Evolutionary conservation across 2,113 vertebrate genomes (phyloP).

Genomic region (Sminthopsis crassicaudata): DNA sequence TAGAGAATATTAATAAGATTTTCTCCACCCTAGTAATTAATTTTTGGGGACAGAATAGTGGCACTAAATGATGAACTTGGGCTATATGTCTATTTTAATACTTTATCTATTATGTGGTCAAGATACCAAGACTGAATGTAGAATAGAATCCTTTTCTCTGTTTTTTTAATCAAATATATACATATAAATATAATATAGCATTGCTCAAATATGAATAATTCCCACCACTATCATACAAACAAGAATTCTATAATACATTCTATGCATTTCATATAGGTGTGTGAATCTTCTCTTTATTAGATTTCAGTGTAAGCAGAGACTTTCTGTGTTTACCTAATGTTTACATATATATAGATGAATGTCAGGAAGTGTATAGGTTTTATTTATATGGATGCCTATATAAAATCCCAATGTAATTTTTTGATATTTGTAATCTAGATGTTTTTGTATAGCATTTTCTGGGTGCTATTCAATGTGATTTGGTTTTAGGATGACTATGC

Average conservation of each 20-base stretch:
- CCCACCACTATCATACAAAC: neutral
- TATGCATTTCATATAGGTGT: neutral
- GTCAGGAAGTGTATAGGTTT: slow-evolving; percentile 36
- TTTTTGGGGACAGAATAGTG: slow-evolving; percentile 6
- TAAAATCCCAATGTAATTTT: slow-evolving; percentile 35
- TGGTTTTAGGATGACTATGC: slow-evolving; percentile 90
- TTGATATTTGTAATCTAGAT: slow-evolving; percentile 59
- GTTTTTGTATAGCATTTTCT: slow-evolving; percentile 76
- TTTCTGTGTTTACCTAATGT: neutral
- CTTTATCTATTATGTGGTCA: neutral
- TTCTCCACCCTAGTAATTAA: slow-evolving; percentile 10
- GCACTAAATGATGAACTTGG: neutral
- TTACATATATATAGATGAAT: neutral
- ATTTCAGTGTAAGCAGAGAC: neutral
- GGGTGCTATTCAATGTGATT: slow-evolving; percentile 85
- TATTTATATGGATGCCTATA: slow-evolving; percentile 38
- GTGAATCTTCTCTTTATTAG: neutral
- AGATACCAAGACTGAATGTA: slow-evolving; percentile 23
- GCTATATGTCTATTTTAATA: slow-evolving; percentile 11
- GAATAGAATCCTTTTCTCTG: slow-evolving; percentile 9
- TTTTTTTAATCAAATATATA: neutral
- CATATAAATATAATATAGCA: neutral
- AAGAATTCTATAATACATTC: neutral
- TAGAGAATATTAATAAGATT: neutral
- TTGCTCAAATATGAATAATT: neutral